phyloP scores from a whole-genome alignment of 2,888 invertebrate species.

The Drosophila emarginata region DNA sequence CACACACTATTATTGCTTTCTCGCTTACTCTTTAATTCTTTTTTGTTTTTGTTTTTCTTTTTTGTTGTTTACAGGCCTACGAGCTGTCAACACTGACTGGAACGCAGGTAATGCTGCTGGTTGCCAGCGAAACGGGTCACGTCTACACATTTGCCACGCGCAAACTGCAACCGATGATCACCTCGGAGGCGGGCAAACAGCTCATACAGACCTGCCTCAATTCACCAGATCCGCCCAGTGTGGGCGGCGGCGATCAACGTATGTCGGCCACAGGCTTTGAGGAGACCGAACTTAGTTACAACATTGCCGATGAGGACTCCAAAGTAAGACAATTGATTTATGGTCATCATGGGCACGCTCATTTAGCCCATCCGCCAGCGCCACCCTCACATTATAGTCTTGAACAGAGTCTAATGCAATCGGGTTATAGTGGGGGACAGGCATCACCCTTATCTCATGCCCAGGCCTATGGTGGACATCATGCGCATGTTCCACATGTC shows the following conservation, averaged over 20 bases:
- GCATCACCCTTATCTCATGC: constrained; percentile 87
- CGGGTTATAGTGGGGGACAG: constrained; percentile 84
- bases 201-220: constrained; percentile 99
- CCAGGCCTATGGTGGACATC: constrained; percentile 83
- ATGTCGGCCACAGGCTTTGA: constrained; percentile 99
- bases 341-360: constrained; percentile 87
- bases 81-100: constrained; percentile 99
- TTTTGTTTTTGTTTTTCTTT: constrained; percentile 26
- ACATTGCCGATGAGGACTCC: constrained; percentile 96
- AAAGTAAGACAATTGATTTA: constrained; percentile 99
- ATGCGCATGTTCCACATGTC: constrained; percentile 88
- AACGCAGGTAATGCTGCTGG: constrained; percentile 99
- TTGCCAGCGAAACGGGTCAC: constrained; percentile 99
- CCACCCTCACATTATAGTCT: constrained; percentile 85
- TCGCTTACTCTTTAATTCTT: neutral
- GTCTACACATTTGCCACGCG: constrained; percentile 99
- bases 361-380: constrained; percentile 86
- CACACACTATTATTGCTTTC: constrained; percentile 14
- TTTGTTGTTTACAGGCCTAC: constrained; percentile 92
- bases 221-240: constrained; percentile 94
- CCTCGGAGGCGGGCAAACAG: constrained; percentile 97
- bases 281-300: constrained; percentile 98
- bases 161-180: constrained; percentile 99
- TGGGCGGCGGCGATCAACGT: constrained; percentile 92
- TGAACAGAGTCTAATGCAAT: constrained; percentile 90